Evolutionary conservation across 2,113 vertebrate species (phyloP).

Genomic region (Myiagra hebetior): DNA sequence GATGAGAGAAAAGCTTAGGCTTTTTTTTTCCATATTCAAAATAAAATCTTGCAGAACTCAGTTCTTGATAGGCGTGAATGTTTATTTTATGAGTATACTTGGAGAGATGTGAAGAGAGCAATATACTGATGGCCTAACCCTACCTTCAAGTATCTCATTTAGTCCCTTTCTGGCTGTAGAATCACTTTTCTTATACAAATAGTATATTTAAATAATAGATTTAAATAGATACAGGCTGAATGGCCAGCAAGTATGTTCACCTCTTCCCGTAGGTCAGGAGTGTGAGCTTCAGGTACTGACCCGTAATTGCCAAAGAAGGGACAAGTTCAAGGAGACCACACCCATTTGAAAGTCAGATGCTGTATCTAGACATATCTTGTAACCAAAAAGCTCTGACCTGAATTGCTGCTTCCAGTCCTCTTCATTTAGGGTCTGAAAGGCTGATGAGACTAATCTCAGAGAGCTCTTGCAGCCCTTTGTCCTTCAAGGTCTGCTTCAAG

Average conservation of each 20-base stretch:
- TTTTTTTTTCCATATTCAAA: background rate
- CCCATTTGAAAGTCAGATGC: background rate
- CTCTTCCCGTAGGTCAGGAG: accelerated
- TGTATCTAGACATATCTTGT: background rate
- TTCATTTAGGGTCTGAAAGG: background rate
- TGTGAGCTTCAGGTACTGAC: background rate
- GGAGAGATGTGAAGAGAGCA: background rate
- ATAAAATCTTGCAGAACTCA: background rate
- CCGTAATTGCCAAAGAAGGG: background rate
- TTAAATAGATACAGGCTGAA: background rate
- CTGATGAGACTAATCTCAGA: background rate
- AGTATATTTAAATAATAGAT: background rate
- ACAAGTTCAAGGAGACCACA: background rate
- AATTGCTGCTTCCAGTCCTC: background rate
- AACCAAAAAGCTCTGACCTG: background rate
- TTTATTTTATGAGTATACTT: background rate
- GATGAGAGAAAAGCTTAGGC: background rate
- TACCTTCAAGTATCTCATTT: background rate
- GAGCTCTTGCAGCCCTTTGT: background rate
- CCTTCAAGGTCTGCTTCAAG: background rate
- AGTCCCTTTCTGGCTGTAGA: background rate
- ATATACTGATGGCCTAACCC: background rate
- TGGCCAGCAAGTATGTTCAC: background rate
- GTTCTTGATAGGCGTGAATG: background rate
- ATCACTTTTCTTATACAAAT: background rate